Conservation (phyloP, 2,113 vertebrate species). For the Periophthalmodon schlosseri region DNA sequence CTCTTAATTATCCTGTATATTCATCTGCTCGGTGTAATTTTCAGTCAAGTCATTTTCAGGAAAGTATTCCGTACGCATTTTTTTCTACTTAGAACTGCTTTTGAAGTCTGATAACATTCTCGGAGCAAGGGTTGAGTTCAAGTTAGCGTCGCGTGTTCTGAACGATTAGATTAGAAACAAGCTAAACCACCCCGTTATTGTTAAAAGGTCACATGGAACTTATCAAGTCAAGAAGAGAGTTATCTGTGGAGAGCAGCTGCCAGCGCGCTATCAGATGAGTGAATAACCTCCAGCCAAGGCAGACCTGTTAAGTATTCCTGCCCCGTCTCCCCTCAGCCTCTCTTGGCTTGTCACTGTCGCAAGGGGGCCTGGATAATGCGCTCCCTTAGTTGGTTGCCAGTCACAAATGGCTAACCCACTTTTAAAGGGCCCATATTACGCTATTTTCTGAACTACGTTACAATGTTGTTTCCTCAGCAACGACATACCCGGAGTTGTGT, state of each 20-base stretch:
- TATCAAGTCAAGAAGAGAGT: not conserved
- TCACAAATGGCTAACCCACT: not conserved
- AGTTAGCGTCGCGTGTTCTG: no score
- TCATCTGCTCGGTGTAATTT: no score
- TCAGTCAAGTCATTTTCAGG: not conserved
- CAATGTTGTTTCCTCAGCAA: no score
- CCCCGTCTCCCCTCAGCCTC: not conserved
- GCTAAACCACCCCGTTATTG: not conserved
- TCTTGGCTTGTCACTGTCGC: not conserved
- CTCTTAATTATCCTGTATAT: no score
- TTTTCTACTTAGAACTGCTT: not conserved
- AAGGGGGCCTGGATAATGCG: not conserved
- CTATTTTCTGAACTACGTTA: no score
- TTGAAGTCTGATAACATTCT: not conserved
- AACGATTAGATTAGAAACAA: not conserved
- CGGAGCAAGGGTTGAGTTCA: not conserved
- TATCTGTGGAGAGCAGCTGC: constrained; percentile 23
- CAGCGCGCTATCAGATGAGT: constrained; percentile 13
- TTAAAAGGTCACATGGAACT: constrained; percentile 4
- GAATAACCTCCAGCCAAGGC: not conserved
- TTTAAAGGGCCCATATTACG: not conserved
- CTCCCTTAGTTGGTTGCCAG: constrained; percentile 7
- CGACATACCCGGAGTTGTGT: no score
- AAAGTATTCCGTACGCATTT: not conserved
- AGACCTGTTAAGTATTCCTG: not conserved